Conservation (phyloP, 2,797 vertebrate species). For the Cephalopachus bancanus region DNA sequence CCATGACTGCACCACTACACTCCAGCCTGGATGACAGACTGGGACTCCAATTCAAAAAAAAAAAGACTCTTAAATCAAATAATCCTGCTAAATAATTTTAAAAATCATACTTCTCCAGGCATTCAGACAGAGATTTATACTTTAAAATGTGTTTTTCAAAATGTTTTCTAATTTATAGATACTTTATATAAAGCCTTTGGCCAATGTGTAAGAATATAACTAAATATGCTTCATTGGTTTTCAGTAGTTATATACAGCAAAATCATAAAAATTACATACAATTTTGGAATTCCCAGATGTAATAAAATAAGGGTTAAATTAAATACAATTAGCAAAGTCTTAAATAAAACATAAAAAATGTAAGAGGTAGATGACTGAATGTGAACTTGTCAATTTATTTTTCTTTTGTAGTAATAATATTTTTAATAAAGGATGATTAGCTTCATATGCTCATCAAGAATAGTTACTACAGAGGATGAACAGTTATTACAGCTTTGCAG, state of each 20-base stretch:
- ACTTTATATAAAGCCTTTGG: constrained; percentile 22
- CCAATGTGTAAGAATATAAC: not conserved
- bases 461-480: too few species aligned
- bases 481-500: not conserved
- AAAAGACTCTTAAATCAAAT: not conserved
- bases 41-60: too few species aligned
- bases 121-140: not conserved
- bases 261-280: constrained; percentile 2
- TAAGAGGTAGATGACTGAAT: not conserved
- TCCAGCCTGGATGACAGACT: too few species aligned
- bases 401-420: not conserved
- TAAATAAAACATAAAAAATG: not conserved
- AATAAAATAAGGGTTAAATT: not conserved
- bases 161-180: not conserved
- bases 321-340: not conserved
- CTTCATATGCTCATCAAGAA: not conserved
- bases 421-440: not conserved
- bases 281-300: constrained; percentile 32
- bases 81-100: constrained; percentile 46
- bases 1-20: too few species aligned
- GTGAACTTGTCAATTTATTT: not conserved
- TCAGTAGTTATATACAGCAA: not conserved
- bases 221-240: not conserved
- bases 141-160: constrained; percentile 32
- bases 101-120: not conserved